These are phyloP conservation scores for Actias luna DNA, from an alignment of 2,888 invertebrate genomes.

Conservation along the genomic window DNA sequence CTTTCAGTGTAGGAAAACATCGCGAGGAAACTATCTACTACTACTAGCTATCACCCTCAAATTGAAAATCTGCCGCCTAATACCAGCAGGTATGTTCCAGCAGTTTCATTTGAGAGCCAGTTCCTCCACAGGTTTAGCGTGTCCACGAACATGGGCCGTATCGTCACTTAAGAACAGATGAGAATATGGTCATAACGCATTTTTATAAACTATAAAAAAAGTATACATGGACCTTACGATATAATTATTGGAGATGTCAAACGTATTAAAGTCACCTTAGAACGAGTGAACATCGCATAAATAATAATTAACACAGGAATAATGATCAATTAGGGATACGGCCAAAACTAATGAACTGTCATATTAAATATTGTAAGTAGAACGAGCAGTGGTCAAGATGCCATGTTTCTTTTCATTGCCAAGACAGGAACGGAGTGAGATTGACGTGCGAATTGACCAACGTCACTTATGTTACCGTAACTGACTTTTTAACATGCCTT, in stretches of 20 bases:
- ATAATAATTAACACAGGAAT: background rate
- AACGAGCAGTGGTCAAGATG: background rate
- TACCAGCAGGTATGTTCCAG: no score
- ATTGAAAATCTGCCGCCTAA: no score
- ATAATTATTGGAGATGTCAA: background rate
- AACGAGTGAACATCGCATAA: background rate
- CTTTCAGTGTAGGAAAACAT: no score
- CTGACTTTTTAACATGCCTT: background rate
- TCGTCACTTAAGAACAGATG: no score
- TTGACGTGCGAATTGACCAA: background rate
- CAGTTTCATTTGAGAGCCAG: no score
- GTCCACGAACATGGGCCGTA: no score
- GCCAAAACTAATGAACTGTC: conserved; percentile 17
- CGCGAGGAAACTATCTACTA: no score
- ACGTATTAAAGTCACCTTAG: background rate
- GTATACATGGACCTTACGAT: no score
- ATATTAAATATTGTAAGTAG: background rate
- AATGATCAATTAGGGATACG: conserved; percentile 9
- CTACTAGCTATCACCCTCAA: no score
- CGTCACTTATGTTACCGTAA: background rate
- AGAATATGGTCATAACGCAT: no score
- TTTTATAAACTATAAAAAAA: no score
- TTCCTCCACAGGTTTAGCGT: no score
- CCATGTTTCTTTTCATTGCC: background rate
- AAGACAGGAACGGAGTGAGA: background rate